Base-by-base conservation (phyloP, 1,140 invertebrate genomes). In the Oncopodura yosiiana region DNA sequence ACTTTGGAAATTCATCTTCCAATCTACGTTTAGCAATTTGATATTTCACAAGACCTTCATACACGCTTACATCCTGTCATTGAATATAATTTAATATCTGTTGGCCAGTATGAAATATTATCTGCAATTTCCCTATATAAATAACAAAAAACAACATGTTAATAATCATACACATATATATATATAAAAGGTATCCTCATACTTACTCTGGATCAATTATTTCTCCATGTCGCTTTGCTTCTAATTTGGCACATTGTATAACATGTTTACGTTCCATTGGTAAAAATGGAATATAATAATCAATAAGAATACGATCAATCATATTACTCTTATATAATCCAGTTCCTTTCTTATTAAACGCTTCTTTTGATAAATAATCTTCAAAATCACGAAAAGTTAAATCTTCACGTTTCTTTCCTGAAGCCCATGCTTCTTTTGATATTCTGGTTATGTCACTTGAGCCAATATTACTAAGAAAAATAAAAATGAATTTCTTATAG, bases 391-490 rank as follows among this genome's bases (percentile, higher is more conserved):
- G 43, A 37, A 63, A 53, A 3, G 46, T 55, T n/a, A 63, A 34
- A 3, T 57, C 48, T 46, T 60, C 62, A 30, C 62, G 39, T 18
- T 19, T 39, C 16, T 44, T 53, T 24, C 62, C 62, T 8, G 54
- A 43, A 29, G 46, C 48, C 62, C 62, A 63, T 0, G 50, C 52
- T 23, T 30, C 12, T 1, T 43, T 19, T 3, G 58, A 27, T 14
- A 55, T 45, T 19, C 16, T 41, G 1, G 50, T 63, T 11, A 63
- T 60, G n/a, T 50, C 55, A 49, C 26, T 60, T 14, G 58, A 43
- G 18, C 54, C 62, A n/a, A 36, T 48, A 32, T 63, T 63, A 23
- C 49, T 55, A n/a, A 63, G 34, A 38, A 63, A 63, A n/a, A 63
- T 45, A 44, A 60, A 63, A 18, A 63, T 60, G 3, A 41, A 3